Evolutionary conservation across 2,888 invertebrate genomes (phyloP).

Genomic region (Graphium colonna): DNA sequence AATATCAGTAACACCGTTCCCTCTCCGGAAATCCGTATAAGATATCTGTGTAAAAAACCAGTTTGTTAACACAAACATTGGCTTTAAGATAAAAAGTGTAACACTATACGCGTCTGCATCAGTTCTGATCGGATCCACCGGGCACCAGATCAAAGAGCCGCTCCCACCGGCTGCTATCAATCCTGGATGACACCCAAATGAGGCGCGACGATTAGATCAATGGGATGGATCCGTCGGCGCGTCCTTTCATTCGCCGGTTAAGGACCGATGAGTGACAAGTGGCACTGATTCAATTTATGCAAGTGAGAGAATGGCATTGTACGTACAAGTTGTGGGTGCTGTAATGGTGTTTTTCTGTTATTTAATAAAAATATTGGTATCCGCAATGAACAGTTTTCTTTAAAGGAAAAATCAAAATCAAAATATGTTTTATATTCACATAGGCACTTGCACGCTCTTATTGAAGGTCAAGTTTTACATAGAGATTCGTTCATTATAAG

Average conservation of each 20-base stretch:
- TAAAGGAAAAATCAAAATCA: no score
- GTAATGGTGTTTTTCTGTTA: no score
- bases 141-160: conserved; percentile 18
- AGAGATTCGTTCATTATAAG: no score
- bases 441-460: no score
- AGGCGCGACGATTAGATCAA: conserved; percentile 25
- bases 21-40: no score
- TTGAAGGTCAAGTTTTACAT: no score
- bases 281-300: conserved; percentile 3
- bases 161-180: conserved; percentile 16
- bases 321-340: background rate
- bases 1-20: no score
- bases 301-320: background rate
- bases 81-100: background rate
- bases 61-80: background rate
- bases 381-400: no score
- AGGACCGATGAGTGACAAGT: conserved; percentile 17
- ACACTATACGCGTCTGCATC: background rate
- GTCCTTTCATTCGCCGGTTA: conserved; percentile 8
- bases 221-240: conserved; percentile 29
- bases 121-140: conserved; percentile 9
- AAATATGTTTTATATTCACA: no score
- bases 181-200: conserved; percentile 27
- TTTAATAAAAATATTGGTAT: no score
- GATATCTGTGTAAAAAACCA: background rate